Evolutionary conservation across 2,797 vertebrate species (phyloP).

Genomic region (Melanotaenia pygmaea): DNA sequence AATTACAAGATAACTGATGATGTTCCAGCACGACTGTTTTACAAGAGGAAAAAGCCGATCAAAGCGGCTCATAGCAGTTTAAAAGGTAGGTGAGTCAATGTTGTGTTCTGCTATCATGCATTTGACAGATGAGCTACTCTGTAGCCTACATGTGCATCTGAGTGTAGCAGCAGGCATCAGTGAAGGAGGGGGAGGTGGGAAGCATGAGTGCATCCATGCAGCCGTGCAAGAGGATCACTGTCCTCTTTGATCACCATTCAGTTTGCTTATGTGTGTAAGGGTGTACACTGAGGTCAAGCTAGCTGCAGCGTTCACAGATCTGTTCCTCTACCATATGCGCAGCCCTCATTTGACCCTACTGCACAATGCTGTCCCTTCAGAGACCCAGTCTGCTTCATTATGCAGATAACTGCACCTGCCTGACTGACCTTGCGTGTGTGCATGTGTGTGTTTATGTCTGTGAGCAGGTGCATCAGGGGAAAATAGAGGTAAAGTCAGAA

Average conservation of each 20-base stretch:
- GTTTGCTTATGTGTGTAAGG: slow-evolving; percentile 83
- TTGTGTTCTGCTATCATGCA: slow-evolving; percentile 52
- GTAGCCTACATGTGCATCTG: slow-evolving; percentile 61
- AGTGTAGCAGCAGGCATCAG: slow-evolving; percentile 68
- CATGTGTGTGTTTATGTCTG: slow-evolving; percentile 57
- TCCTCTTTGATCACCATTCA: slow-evolving; percentile 70
- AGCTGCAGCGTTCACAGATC: slow-evolving; percentile 90
- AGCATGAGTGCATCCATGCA: slow-evolving; percentile 36
- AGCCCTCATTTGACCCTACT: slow-evolving; percentile 92
- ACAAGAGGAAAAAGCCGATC: slow-evolving; percentile 49
- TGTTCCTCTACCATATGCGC: slow-evolving; percentile 91
- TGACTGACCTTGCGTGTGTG: slow-evolving; percentile 81
- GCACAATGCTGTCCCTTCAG: slow-evolving; percentile 91
- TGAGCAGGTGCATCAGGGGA: slow-evolving; percentile 65
- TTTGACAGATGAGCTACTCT: slow-evolving; percentile 67
- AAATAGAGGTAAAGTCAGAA: slow-evolving; percentile 31
- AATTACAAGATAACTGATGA: slow-evolving; percentile 18
- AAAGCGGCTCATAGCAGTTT: slow-evolving; percentile 46
- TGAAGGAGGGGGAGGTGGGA: slow-evolving; percentile 7
- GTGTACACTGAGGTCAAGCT: slow-evolving; percentile 89
- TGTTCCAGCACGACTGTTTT: slow-evolving; percentile 34
- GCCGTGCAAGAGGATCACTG: slow-evolving; percentile 61
- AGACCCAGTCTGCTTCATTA: slow-evolving; percentile 94
- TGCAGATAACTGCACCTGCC: slow-evolving; percentile 95
- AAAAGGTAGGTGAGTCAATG: slow-evolving; percentile 40